Conservation (phyloP, 2,797 vertebrate genomes). For the Synaphobranchus kaupii region DNA sequence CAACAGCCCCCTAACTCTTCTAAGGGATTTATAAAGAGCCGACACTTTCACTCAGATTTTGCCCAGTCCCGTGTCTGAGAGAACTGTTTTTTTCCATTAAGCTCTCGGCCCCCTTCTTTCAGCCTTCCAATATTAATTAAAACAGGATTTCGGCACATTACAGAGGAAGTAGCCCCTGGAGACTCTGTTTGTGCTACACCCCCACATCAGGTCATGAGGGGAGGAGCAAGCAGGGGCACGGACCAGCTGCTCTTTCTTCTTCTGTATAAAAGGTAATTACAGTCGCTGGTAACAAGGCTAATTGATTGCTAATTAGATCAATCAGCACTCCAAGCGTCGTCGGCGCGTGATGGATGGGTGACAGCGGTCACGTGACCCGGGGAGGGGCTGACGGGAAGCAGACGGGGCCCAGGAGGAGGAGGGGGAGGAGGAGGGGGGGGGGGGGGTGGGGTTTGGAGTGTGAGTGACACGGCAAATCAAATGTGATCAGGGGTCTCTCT, state of each 20-base stretch:
- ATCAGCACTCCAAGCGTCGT: slow-evolving; percentile 91
- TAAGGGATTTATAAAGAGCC: neutral
- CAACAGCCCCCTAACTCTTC: neutral
- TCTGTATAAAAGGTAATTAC: slow-evolving; percentile 99
- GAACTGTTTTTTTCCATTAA: slow-evolving; percentile 3
- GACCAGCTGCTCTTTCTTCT: slow-evolving; percentile 93
- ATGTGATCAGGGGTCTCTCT: slow-evolving; percentile 76
- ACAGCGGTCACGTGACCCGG: slow-evolving; percentile 74
- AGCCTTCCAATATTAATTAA: slow-evolving; percentile 83
- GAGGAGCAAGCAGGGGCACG: slow-evolving; percentile 70
- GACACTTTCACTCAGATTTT: slow-evolving; percentile 11
- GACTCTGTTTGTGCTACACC: slow-evolving; percentile 78
- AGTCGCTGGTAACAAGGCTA: slow-evolving; percentile 99
- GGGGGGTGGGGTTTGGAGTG: neutral
- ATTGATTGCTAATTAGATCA: slow-evolving; percentile 99
- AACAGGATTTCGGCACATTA: slow-evolving; percentile 82
- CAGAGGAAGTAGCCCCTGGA: slow-evolving; percentile 75
- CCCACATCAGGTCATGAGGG: slow-evolving; percentile 48
- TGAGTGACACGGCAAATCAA: slow-evolving; percentile 69
- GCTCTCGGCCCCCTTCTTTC: slow-evolving; percentile 42
- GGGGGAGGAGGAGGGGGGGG: neutral
- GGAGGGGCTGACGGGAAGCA: slow-evolving; percentile 37
- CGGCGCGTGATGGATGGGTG: slow-evolving; percentile 90
- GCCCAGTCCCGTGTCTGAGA: neutral
- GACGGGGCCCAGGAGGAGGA: slow-evolving; percentile 36